Percentiles rank a stretch among this genome's conserved stretches.
Conservation (phyloP, 2,888 invertebrate genomes). For the Hyposoter didymator region DNA sequence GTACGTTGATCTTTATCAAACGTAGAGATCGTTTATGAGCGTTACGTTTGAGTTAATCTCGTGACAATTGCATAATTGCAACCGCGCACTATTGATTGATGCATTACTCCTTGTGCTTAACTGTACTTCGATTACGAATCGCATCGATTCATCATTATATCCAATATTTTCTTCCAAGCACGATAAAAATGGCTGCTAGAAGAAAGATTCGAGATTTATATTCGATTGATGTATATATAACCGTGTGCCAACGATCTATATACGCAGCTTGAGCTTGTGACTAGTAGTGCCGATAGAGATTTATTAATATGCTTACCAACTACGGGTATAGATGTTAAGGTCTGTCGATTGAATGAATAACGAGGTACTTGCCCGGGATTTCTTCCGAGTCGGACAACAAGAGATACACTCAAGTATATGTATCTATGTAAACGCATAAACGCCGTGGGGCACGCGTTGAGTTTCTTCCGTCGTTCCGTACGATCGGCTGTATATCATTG, state of each 20-base stretch:
- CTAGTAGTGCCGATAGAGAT: slow-evolving; percentile 56
- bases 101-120: background rate
- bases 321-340: slow-evolving; percentile 57
- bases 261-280: slow-evolving; percentile 40
- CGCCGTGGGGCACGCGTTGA: slow-evolving; percentile 50
- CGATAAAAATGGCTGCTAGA: slow-evolving; percentile 26
- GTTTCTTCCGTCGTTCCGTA: slow-evolving; percentile 61
- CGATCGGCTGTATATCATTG: slow-evolving; percentile 60
- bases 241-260: slow-evolving; percentile 11
- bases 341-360: slow-evolving; percentile 66
- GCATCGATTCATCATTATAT: slow-evolving; percentile 13
- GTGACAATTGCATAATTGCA: slow-evolving; percentile 1
- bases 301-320: slow-evolving; percentile 64
- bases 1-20: background rate
- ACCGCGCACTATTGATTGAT: slow-evolving; percentile 30
- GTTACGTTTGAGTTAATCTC: background rate
- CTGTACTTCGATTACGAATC: slow-evolving; percentile 28
- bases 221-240: slow-evolving; percentile 39
- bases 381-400: slow-evolving; percentile 34
- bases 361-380: slow-evolving; percentile 50
- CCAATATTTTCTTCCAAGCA: slow-evolving; percentile 11
- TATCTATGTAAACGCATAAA: slow-evolving; percentile 41
- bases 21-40: background rate
- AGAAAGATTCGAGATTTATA: slow-evolving; percentile 17
- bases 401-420: slow-evolving; percentile 28